Evolutionary conservation across 2,113 vertebrate species (phyloP).

Genomic region (Morone saxatilis): DNA sequence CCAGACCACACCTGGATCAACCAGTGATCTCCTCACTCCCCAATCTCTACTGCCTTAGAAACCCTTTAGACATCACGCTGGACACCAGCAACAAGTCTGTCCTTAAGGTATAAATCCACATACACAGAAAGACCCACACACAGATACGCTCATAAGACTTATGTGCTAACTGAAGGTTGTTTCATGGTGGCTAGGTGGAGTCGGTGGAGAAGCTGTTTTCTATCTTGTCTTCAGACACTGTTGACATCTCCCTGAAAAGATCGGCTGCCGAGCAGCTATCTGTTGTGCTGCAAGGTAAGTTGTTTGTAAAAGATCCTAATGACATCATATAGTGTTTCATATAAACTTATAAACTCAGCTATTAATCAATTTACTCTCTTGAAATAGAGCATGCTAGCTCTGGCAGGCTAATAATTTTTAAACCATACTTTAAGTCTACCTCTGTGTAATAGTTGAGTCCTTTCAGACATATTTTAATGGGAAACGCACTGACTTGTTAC

Average conservation of each 20-base stretch:
- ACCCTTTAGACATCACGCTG: conserved; percentile 86
- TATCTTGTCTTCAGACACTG: conserved; percentile 89
- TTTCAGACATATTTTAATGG: conserved; percentile 10
- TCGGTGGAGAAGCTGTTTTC: conserved; percentile 91
- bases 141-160: not conserved
- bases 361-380: too few species aligned
- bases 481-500: conserved; percentile 2
- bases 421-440: not conserved
- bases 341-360: not conserved
- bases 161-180: not conserved
- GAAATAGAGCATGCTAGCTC: not conserved
- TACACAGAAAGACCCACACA: not conserved
- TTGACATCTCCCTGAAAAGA: conserved; percentile 89
- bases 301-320: not conserved
- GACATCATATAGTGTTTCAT: not conserved
- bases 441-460: not conserved
- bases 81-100: conserved; percentile 87
- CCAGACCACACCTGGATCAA: conserved; percentile 84
- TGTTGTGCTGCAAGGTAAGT: conserved; percentile 93
- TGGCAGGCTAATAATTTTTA: not conserved
- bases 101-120: conserved; percentile 88
- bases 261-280: conserved; percentile 94
- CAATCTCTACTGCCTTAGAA: conserved; percentile 86
- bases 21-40: conserved; percentile 82
- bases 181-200: conserved; percentile 85